Conservation (phyloP, 2,888 invertebrate species). For the Xanthostigma xanthostigma region DNA sequence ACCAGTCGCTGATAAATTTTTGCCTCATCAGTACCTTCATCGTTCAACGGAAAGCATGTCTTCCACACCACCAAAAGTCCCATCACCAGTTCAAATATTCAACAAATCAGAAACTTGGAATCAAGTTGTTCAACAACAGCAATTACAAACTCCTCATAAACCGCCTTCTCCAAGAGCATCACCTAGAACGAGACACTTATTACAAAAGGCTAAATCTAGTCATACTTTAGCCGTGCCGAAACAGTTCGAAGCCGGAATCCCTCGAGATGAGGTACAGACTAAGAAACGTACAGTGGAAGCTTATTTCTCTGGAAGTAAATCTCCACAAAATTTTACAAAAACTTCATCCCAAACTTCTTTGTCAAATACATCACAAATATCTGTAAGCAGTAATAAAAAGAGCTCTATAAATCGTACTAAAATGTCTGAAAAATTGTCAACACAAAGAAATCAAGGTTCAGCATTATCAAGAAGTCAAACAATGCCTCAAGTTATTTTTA, state of each 20-base stretch:
- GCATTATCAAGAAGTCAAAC: slow-evolving; percentile 59
- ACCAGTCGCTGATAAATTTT: slow-evolving; percentile 19
- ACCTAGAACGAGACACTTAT: slow-evolving; percentile 29
- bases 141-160: slow-evolving; percentile 18
- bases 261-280: slow-evolving; percentile 45
- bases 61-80: slow-evolving; percentile 4
- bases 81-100: slow-evolving; percentile 25
- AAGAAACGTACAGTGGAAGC: slow-evolving; percentile 62
- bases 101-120: slow-evolving; percentile 72
- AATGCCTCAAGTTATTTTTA: slow-evolving; percentile 53
- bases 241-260: slow-evolving; percentile 64
- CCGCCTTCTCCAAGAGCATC: slow-evolving; percentile 27
- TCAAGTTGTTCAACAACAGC: slow-evolving; percentile 38
- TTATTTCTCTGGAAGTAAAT: slow-evolving; percentile 42
- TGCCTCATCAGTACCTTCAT: slow-evolving; percentile 8
- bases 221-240: slow-evolving; percentile 60
- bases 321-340: slow-evolving; percentile 22
- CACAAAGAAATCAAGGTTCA: slow-evolving; percentile 19
- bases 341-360: slow-evolving; percentile 5
- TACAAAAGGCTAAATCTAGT: slow-evolving; percentile 52
- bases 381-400: slow-evolving; percentile 9
- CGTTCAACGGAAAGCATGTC: slow-evolving; percentile 1
- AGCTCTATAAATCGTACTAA: slow-evolving; percentile 29
- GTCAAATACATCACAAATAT: neutral
- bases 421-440: slow-evolving; percentile 34